These are phyloP conservation scores for Pseudomyrmex gracilis DNA, from an alignment of 1,140 invertebrate species.

Conservation along the genomic window DNA sequence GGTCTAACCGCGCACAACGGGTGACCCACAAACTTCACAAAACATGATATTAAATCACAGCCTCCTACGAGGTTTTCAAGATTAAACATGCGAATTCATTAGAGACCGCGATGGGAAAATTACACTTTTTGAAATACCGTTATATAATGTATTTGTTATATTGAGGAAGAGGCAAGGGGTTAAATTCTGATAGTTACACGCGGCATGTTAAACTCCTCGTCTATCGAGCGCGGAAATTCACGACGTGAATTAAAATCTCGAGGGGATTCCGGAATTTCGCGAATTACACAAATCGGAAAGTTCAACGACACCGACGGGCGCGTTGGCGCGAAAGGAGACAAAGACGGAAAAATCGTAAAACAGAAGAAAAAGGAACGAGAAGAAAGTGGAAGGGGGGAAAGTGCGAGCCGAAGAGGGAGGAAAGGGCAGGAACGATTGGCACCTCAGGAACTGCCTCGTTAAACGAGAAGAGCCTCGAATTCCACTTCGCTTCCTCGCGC, in stretches of 20 bases:
- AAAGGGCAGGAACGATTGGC: conserved; percentile 45
- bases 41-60: not conserved
- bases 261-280: conserved; percentile 33
- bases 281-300: conserved; percentile 59
- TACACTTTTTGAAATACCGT: not conserved
- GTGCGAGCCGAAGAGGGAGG: not conserved
- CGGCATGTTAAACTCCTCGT: conserved; percentile 9
- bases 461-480: conserved; percentile 73
- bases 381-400: not conserved
- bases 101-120: not conserved
- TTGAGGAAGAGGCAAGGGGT: not conserved
- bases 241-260: not conserved
- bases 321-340: conserved; percentile 5
- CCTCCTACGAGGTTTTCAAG: not conserved
- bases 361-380: not conserved
- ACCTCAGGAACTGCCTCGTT: conserved; percentile 55
- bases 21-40: not conserved
- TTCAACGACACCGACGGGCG: conserved; percentile 62
- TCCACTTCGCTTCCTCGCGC: conserved; percentile 55
- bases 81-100: not conserved
- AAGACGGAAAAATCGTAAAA: conserved; percentile 6
- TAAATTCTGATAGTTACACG: not conserved
- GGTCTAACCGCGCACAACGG: too few species aligned
- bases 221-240: not conserved
- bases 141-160: not conserved